phyloP scores from a whole-genome alignment of 2,888 invertebrate genomes.

The Leuctra nigra region DNA sequence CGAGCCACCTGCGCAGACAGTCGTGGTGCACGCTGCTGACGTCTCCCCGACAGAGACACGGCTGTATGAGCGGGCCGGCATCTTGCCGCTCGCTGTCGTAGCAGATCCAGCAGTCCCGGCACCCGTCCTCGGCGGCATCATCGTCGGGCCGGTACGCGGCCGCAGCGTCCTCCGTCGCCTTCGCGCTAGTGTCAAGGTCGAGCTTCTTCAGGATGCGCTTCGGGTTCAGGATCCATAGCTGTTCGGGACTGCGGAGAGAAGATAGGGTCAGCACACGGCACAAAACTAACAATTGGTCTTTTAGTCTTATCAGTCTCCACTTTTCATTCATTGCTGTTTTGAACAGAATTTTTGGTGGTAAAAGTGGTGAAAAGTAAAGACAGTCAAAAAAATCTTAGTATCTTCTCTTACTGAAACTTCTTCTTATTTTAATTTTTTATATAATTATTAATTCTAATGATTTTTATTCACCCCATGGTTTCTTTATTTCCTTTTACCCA shows the following conservation, averaged over 20 bases:
- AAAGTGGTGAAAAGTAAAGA: too few species aligned
- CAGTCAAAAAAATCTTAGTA: too few species aligned
- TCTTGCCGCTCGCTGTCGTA: conserved; percentile 76
- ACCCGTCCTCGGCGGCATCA: conserved; percentile 18
- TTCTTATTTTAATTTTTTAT: too few species aligned
- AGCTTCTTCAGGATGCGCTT: conserved; percentile 69
- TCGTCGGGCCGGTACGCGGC: background rate
- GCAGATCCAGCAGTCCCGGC: conserved; percentile 88
- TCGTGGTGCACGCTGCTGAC: conserved; percentile 90
- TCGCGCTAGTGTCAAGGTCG: conserved; percentile 35
- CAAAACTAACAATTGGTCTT: too few species aligned
- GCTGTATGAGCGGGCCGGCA: conserved; percentile 71
- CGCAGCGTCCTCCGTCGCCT: background rate
- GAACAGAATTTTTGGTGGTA: too few species aligned
- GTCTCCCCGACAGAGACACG: conserved; percentile 86
- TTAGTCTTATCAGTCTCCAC: too few species aligned
- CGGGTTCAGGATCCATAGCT: conserved; percentile 90
- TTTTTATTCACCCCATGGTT: too few species aligned
- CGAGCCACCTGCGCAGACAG: conserved; percentile 82
- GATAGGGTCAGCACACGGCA: too few species aligned
- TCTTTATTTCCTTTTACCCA: too few species aligned
- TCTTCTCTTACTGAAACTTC: too few species aligned
- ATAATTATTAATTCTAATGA: too few species aligned
- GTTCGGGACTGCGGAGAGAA: conserved; percentile 57
- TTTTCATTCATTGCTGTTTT: too few species aligned